These are phyloP conservation scores for Laupala kohalensis DNA, from an alignment of 1,140 invertebrate species.

Conservation along the genomic window DNA sequence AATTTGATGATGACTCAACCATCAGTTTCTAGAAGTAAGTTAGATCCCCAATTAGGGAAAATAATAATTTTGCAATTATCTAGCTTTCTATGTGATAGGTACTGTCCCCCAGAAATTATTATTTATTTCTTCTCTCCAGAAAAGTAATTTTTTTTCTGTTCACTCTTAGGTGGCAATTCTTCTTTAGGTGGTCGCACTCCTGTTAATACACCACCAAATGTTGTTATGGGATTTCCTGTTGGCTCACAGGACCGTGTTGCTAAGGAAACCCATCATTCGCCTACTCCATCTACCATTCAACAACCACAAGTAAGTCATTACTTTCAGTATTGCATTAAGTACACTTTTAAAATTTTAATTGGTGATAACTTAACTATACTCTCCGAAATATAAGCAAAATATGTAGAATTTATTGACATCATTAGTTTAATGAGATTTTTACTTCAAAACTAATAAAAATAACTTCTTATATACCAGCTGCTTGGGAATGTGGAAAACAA, in stretches of 20 bases:
- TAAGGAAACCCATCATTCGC: conserved; percentile 18
- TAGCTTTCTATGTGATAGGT: too few species aligned
- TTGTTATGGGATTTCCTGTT: conserved; percentile 26
- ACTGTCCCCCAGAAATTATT: too few species aligned
- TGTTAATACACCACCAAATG: conserved; percentile 23
- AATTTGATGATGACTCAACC: conserved; percentile 26
- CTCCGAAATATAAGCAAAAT: too few species aligned
- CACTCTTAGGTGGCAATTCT: background rate
- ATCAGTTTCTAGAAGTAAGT: background rate
- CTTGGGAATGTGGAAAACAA: conserved; percentile 21
- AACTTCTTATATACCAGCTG: conserved; percentile 14
- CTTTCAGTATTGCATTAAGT: too few species aligned
- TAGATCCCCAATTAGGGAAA: too few species aligned
- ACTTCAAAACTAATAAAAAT: background rate
- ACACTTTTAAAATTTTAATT: too few species aligned
- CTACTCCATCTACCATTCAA: conserved; percentile 4
- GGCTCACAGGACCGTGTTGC: conserved; percentile 13
- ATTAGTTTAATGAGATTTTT: too few species aligned
- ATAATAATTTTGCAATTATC: too few species aligned
- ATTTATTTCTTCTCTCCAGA: too few species aligned
- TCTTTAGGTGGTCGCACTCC: conserved; percentile 6
- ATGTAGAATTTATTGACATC: too few species aligned
- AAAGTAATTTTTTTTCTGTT: background rate
- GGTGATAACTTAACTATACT: too few species aligned
- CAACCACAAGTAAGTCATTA: conserved; percentile 2